Evolutionary conservation across 2,113 vertebrate species (phyloP).

Genomic region (Oreochromis spilurus): DNA sequence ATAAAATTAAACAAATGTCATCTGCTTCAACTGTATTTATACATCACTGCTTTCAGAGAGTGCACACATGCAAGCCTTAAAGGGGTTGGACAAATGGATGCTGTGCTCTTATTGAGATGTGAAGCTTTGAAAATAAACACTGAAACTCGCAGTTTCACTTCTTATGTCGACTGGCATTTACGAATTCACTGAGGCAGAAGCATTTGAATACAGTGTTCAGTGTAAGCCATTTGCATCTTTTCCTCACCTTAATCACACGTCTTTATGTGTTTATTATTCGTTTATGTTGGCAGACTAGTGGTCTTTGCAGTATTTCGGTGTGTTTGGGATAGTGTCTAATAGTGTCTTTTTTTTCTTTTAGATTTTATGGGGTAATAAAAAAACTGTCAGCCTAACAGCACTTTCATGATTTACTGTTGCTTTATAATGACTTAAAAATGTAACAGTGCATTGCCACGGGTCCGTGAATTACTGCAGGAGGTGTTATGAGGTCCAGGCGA

Average conservation of each 20-base stretch:
- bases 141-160: not conserved
- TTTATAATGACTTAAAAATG: not conserved
- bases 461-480: not conserved
- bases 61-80: not conserved
- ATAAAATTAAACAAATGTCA: slow-evolving; percentile 21
- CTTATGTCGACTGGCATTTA: not conserved
- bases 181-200: not conserved
- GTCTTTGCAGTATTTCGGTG: not conserved
- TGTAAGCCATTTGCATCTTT: not conserved
- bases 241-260: not conserved
- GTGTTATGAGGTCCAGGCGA: not conserved
- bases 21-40: not conserved
- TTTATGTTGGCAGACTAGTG: not conserved
- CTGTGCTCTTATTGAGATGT: not conserved
- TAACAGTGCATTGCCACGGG: not conserved
- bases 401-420: not conserved
- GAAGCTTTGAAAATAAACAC: not conserved
- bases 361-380: not conserved
- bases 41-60: not conserved
- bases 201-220: not conserved
- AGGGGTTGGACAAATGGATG: not conserved
- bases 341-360: not conserved
- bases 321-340: not conserved
- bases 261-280: not conserved
- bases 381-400: not conserved